Conservation (phyloP, 2,888 invertebrate species). For the Leucania comma region DNA sequence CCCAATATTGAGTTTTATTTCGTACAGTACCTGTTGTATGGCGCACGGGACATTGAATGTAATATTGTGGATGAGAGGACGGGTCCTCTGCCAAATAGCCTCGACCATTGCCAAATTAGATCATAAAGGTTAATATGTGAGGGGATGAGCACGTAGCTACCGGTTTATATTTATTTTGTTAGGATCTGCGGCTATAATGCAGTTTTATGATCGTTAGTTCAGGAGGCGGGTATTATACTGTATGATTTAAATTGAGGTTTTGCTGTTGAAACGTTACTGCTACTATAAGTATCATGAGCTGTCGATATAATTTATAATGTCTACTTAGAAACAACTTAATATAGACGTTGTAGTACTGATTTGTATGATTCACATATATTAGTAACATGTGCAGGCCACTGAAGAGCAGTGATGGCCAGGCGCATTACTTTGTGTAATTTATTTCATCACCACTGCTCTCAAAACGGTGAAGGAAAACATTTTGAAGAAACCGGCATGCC, state of each 20-base stretch:
- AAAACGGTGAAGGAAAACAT: too few species aligned
- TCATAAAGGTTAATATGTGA: conserved; percentile 86
- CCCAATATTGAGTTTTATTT: conserved; percentile 61
- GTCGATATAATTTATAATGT: neutral
- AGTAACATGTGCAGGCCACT: too few species aligned
- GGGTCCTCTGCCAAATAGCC: conserved; percentile 80
- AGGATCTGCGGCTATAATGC: conserved; percentile 54
- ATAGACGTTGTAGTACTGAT: neutral
- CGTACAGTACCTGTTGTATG: conserved; percentile 77
- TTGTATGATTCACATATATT: too few species aligned
- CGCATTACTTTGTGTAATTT: too few species aligned
- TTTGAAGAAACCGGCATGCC: too few species aligned
- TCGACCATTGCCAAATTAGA: conserved; percentile 82
- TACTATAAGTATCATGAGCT: neutral
- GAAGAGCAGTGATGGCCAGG: too few species aligned
- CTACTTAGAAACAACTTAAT: neutral
- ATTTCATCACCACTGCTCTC: too few species aligned
- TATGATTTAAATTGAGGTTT: conserved; percentile 20
- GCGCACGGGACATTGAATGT: conserved; percentile 72
- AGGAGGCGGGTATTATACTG: neutral
- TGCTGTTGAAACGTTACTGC: neutral
- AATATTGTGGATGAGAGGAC: conserved; percentile 67
- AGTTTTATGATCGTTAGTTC: conserved; percentile 50
- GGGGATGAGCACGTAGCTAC: conserved; percentile 66
- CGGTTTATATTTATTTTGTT: conserved; percentile 63